phyloP scores from a whole-genome alignment of 2,797 vertebrate genomes.

The Jordanella pulchra region DNA sequence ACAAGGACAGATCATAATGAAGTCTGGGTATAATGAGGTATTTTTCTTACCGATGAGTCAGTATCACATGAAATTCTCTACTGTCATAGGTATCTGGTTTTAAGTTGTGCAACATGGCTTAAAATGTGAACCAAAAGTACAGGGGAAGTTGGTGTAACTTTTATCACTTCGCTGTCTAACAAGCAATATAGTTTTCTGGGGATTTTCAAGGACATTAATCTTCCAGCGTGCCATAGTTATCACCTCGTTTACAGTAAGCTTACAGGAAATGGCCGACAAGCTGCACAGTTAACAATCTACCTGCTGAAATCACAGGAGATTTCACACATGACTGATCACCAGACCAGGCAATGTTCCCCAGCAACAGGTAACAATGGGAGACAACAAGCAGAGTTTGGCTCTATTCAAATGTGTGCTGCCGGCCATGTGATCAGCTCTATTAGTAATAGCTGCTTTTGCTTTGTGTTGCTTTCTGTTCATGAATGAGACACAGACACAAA shows the following conservation, averaged over 20 bases:
- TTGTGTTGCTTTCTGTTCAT: conserved; percentile 1
- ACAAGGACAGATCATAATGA: background rate
- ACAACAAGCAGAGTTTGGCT: conserved; percentile 21
- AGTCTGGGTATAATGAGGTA: background rate
- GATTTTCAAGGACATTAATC: conserved; percentile 9
- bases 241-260: background rate
- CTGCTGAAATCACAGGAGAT: background rate
- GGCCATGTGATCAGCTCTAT: conserved; percentile 4
- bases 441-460: conserved; percentile 9
- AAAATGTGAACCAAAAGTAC: conserved; percentile 5
- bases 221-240: background rate
- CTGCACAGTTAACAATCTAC: background rate
- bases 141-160: conserved; percentile 11
- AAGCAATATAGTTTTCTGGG: background rate
- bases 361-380: conserved; percentile 37
- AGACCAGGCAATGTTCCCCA: background rate
- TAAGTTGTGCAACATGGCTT: background rate
- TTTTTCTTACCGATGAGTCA: conserved; percentile 2
- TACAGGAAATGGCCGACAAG: conserved; percentile 1
- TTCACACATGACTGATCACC: conserved; percentile 5
- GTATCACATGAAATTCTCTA: background rate
- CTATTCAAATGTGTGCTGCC: conserved; percentile 13
- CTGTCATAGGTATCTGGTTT: background rate
- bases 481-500: background rate
- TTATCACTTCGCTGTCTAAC: conserved; percentile 8